Base-by-base conservation (phyloP, 2,797 vertebrate genomes). In the Poecilia picta region DNA sequence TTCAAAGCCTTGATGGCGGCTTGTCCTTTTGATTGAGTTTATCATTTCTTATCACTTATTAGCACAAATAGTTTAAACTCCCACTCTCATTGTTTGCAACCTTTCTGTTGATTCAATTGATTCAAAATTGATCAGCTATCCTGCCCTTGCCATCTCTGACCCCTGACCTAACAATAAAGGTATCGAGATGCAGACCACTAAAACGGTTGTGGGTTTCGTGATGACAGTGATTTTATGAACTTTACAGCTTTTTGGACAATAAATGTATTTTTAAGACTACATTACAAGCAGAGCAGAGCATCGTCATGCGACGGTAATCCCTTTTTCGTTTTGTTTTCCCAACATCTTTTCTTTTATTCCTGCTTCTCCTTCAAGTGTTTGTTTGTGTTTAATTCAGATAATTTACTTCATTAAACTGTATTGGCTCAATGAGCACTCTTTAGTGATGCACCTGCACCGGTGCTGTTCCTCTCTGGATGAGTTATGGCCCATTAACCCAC, bases 391-490 rank as follows among this genome's bases (percentile, higher is more conserved):
- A 28, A 45, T 72, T 77, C 2, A 66, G 25, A 55, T 51, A 45
- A 76, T 79, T 71, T 43, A 25, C 51, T 75, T 78, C 57, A 81
- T 81, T 25, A 76, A 62, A 45, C 28, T 66, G n/a, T 46, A 68
- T 77, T 46, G 74, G 77, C 79, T 86, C 62, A 71, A 41, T 85
- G 49, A 70, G 11, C 57, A 4, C 62, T 41, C 46, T 80, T 81
- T 79, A 78, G 64, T 55, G 3, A 41, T 75, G 79, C 87, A 90
- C 86, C 88, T 90, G 87, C 83, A 75, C 31, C 76, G 57, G 8
- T 10, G 57, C 71, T 72, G 45, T 68, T 59, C 75, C 71, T 64
- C 78, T 47, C 64, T 75, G 73, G 41, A 78, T 75, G 86, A 88
- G 62, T 85, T 79, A 80, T 76, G 57, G 74, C 76, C 79, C 82